These are phyloP conservation scores for Myanophis thanlyinensis DNA, from an alignment of 2,113 vertebrate genomes.

Conservation along the genomic window DNA sequence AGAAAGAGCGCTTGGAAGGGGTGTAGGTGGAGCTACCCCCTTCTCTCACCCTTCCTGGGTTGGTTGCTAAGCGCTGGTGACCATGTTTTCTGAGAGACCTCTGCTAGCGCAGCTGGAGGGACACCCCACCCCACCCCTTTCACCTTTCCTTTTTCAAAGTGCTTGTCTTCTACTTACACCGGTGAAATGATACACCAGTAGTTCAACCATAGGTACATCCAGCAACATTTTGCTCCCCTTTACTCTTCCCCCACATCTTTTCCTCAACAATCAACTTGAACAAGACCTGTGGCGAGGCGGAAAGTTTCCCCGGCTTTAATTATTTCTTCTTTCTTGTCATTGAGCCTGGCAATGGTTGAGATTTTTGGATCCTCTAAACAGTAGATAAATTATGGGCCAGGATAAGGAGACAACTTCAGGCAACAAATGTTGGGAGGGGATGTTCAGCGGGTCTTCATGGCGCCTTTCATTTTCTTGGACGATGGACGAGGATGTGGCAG, in stretches of 20 bases:
- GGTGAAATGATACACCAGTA: background rate
- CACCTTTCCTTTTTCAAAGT: background rate
- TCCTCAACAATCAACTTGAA: background rate
- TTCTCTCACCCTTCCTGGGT: constrained; percentile 18
- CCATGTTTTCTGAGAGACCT: constrained; percentile 36
- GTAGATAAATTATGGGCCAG: background rate
- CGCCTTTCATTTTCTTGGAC: background rate
- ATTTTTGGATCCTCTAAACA: background rate
- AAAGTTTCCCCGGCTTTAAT: background rate
- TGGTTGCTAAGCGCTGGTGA: constrained; percentile 55
- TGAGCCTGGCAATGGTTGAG: background rate
- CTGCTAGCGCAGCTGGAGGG: background rate
- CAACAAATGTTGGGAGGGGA: background rate
- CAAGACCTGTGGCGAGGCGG: background rate
- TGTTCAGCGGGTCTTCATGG: background rate
- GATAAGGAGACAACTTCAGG: background rate
- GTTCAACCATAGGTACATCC: background rate
- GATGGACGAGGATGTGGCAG: background rate
- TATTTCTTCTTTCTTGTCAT: background rate
- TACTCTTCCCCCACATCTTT: too few species aligned
- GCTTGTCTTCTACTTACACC: background rate
- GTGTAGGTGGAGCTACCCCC: background rate
- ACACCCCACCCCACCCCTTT: background rate
- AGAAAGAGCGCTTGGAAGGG: background rate
- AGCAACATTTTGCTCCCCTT: background rate